phyloP scores from a whole-genome alignment of 2,888 invertebrate species.

The Caenorhabditis sp. region DNA sequence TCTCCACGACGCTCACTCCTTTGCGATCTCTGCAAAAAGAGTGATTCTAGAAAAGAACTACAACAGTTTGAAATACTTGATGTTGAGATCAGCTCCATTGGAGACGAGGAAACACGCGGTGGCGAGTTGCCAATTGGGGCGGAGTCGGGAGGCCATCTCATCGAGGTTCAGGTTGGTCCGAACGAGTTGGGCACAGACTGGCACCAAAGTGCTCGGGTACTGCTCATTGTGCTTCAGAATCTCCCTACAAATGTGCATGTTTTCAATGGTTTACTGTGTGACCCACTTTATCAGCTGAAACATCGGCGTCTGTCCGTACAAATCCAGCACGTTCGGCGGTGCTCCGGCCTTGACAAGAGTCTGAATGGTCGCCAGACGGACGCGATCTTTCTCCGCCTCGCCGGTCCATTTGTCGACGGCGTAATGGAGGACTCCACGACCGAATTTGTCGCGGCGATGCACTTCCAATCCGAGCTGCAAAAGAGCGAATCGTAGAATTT shows the following conservation, averaged over 20 bases:
- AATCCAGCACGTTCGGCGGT: slow-evolving; percentile 46
- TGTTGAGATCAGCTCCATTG: slow-evolving; percentile 61
- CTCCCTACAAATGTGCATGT: slow-evolving; percentile 12
- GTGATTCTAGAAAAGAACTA: neutral
- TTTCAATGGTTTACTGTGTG: neutral
- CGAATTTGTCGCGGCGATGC: slow-evolving; percentile 42
- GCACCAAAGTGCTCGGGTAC: slow-evolving; percentile 16
- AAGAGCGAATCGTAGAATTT: neutral
- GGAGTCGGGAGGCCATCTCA: slow-evolving; percentile 61
- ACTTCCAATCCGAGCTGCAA: slow-evolving; percentile 54
- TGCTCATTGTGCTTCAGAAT: slow-evolving; percentile 38
- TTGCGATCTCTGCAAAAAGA: slow-evolving; percentile 49
- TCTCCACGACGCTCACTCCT: slow-evolving; percentile 46
- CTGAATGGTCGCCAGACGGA: slow-evolving; percentile 60
- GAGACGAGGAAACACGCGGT: slow-evolving; percentile 57
- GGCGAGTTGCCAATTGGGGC: slow-evolving; percentile 66
- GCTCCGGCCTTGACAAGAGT: slow-evolving; percentile 56
- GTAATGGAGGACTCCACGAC: slow-evolving; percentile 60
- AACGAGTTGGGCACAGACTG: slow-evolving; percentile 46
- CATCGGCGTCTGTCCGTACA: slow-evolving; percentile 55
- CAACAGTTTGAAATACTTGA: slow-evolving; percentile 39
- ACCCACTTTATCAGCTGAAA: slow-evolving; percentile 53
- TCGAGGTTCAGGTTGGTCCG: slow-evolving; percentile 59
- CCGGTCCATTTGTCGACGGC: slow-evolving; percentile 63
- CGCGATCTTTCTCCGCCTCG: slow-evolving; percentile 56